A percentile compares a stretch with the other conserved stretches of the same genome.
These are phyloP conservation scores for Eurytoma adleriae DNA, from an alignment of 2,888 invertebrate species.

Conservation along the genomic window DNA sequence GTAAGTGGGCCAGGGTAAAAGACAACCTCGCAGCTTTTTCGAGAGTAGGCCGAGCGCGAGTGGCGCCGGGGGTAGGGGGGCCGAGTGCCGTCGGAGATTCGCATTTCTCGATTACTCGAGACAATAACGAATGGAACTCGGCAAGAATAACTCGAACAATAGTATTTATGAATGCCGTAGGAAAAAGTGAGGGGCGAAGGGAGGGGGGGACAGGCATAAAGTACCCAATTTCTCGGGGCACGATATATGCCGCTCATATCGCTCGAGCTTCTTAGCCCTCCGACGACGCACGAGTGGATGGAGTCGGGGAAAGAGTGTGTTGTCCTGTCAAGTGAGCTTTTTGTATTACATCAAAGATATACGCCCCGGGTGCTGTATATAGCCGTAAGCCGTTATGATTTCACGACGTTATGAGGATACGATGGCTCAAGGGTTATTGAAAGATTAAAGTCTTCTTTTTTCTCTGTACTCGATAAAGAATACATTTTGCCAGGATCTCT, in stretches of 20 bases:
- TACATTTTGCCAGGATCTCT: too few relatives aligned
- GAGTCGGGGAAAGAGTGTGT: too few relatives aligned
- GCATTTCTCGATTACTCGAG: constrained; percentile 53
- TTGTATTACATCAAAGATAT: not conserved
- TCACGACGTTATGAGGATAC: too few relatives aligned
- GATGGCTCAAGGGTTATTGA: too few relatives aligned
- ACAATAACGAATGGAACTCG: constrained; percentile 48
- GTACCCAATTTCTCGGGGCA: too few relatives aligned
- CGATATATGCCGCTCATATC: too few relatives aligned
- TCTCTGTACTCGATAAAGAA: too few relatives aligned
- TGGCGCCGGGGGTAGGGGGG: not conserved
- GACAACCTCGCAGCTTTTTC: constrained; percentile 43
- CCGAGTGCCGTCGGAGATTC: constrained; percentile 19
- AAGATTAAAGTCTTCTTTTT: too few relatives aligned
- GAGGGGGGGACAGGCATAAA: not conserved
- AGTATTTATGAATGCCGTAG: constrained; percentile 39
- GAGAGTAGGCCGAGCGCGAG: constrained; percentile 38
- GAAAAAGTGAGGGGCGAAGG: constrained; percentile 7
- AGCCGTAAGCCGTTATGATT: too few relatives aligned
- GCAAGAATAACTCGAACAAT: constrained; percentile 47
- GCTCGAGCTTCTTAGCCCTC: too few relatives aligned
- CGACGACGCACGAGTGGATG: too few relatives aligned
- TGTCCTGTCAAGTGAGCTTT: constrained; percentile 10
- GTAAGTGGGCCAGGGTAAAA: constrained; percentile 53
- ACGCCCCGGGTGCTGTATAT: too few relatives aligned